Base-by-base conservation (phyloP, 2,113 vertebrate genomes). In the Quiscalus mexicanus region DNA sequence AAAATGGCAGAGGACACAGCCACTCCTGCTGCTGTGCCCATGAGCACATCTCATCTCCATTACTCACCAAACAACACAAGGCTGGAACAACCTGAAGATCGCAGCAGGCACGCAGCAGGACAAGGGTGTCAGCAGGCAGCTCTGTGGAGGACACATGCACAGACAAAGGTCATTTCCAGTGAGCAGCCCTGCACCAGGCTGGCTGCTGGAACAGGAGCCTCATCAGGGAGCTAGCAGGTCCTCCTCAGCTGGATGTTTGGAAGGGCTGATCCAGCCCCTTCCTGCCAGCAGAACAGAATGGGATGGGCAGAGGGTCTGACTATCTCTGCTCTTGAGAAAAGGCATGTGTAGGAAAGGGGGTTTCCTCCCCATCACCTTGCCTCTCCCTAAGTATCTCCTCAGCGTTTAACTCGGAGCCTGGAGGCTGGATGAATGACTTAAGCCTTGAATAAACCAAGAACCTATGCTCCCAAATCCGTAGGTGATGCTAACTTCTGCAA, bases 81-180 rank as follows among this genome's bases (percentile, higher is more conserved):
- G 82, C 56, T 0, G 98, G 93, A 68, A 98, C 83, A 47, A 98
- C 85, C 63, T 94, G 97, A 30, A 98, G 98, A 65, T 98, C 96
- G 94, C 98, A 99, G 97, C 99, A 99, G 87, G 91, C 96, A 41
- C 93, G 94, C 94, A 99, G 97, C 42, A 98, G 79, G 77, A 73
- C 93, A 9, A 98, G 96, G 12, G 97, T 94, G 22, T 97, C 94
- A 63, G 97, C 97, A 45, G 98, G 96, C 98, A 99, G 98, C 96
- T 99, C 99, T 99, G 98, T 42, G 94, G 89, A 97, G 76, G 65
- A 63, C 80, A 94, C 35, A 45, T 37, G 37, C 47, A 30, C 39
- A 89, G 35, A 44, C 50, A 53, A 71, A 68, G 68, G 27, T 20
- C 19, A 42, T 39, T 86, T 67, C 49, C 71, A 68, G 49, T 1